Evolutionary conservation across 2,888 invertebrate species (phyloP), one percentile per base, ranked within the genome.

Genomic region (Fragum fragum): DNA sequence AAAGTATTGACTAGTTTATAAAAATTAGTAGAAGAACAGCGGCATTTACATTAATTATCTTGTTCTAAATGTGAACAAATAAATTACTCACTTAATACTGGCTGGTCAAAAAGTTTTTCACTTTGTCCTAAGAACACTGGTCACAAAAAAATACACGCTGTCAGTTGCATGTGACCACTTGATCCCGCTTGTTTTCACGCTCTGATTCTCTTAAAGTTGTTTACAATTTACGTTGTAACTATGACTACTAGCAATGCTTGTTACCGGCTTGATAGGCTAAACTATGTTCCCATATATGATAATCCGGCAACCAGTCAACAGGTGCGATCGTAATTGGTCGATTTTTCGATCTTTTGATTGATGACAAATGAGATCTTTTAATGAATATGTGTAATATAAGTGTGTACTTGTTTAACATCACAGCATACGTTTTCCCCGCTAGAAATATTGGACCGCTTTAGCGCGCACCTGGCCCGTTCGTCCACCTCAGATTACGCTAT

Each of bases 181-280:
- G 73, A 73, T 81, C 42, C 63, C 57, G 61, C 63, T 72, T 66
- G 57, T 63, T 18, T 73, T 81, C 74, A 81, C 77, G 81, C 77
- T 75, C 74, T 77, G 57, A 71, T 81, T 63, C 32, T 1, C 26
- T 1, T 36, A 47, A 68, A 68, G 66, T 81, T 75, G 39, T 63
- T 73, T 39, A 53, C 42, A 81, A 78, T 84, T 84, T 84, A 81
- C 84, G 66, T 72, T 73, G 84, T 84, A 63, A 59, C 71, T 57
- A 79, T 78, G 80, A 29, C 47, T 28, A 52, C 52, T 14, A 23
- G 5, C 0, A 42, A n/a, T 18, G 18, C 18, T 61, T 26, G 32
- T 61, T 32, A 32, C n/a, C 61, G 32, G 26, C 28, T 57, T 57
- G 1, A 28, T 2, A 3, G 14, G 14, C n/a, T 47, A n/a, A 18